These are phyloP conservation scores for Trichonephila clavipes DNA, from an alignment of 1,140 invertebrate genomes.

Conservation along the genomic window DNA sequence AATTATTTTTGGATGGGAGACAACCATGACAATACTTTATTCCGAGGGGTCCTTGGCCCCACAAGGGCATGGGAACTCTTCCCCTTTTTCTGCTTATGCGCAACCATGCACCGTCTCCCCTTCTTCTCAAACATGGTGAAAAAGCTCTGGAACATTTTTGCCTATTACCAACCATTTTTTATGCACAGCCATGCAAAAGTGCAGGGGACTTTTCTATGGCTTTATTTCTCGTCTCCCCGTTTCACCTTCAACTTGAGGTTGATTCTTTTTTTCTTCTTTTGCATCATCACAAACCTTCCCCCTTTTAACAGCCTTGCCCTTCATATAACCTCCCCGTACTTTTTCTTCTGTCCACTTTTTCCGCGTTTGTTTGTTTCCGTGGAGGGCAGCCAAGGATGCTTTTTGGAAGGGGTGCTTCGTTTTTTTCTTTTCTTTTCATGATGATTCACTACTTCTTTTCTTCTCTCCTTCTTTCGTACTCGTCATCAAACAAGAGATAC, in stretches of 20 bases:
- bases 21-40: conserved; percentile 30
- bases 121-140: no score
- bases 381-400: neutral
- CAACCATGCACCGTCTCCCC: no score
- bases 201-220: neutral
- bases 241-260: conserved; percentile 54
- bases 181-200: conserved; percentile 22
- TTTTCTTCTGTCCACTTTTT: neutral
- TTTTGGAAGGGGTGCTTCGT: neutral
- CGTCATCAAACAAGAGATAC: neutral
- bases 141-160: neutral
- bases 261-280: neutral
- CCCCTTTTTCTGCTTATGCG: neutral
- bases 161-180: neutral
- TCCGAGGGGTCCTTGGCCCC: conserved; percentile 25
- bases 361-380: conserved; percentile 28
- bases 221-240: neutral
- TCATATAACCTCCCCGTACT: neutral
- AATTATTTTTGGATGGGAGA: conserved; percentile 34
- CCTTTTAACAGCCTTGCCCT: conserved; percentile 19
- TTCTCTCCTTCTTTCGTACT: neutral
- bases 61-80: neutral
- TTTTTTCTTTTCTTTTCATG: neutral
- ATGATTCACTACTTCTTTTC: neutral
- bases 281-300: neutral